Conservation (phyloP, 2,113 vertebrate species). For the Xyliphius kryptos region DNA sequence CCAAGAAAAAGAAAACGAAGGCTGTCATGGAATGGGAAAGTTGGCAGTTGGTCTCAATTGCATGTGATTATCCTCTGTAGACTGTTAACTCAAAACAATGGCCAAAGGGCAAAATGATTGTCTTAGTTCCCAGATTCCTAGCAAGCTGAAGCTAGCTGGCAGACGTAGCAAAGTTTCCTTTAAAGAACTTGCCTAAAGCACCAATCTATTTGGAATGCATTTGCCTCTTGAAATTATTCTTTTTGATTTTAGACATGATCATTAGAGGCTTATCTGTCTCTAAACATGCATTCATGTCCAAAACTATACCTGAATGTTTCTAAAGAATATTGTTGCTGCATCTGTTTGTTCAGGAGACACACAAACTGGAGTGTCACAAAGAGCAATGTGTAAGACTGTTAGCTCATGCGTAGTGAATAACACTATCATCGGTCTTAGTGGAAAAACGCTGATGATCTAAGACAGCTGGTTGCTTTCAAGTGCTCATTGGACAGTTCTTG, state of each 20-base stretch:
- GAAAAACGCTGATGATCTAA: constrained; percentile 7
- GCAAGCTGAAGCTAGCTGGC: constrained; percentile 53
- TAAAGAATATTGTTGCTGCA: not conserved
- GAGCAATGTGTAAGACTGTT: not conserved
- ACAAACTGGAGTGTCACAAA: not conserved
- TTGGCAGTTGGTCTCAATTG: constrained; percentile 42
- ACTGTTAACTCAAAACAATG: constrained; percentile 42
- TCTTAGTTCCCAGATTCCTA: constrained; percentile 26
- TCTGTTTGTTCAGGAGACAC: not conserved
- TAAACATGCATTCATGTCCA: constrained; percentile 1
- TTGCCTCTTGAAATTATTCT: constrained; percentile 27
- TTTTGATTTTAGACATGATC: constrained; percentile 24
- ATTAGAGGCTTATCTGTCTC: constrained; percentile 15
- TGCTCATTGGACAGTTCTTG: constrained; percentile 4
- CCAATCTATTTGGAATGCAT: constrained; percentile 8
- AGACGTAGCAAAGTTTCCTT: constrained; percentile 19
- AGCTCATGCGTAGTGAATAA: constrained; percentile 3
- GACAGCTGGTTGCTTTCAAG: constrained; percentile 25
- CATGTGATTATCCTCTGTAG: constrained; percentile 49
- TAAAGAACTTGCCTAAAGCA: constrained; percentile 31
- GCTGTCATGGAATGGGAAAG: constrained; percentile 20
- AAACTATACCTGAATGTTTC: not conserved
- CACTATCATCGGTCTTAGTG: constrained; percentile 20
- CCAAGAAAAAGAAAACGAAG: too few species aligned
- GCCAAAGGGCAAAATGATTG: constrained; percentile 45